Base-by-base conservation (phyloP, 2,113 vertebrate genomes). In the Saguinus imperator region DNA sequence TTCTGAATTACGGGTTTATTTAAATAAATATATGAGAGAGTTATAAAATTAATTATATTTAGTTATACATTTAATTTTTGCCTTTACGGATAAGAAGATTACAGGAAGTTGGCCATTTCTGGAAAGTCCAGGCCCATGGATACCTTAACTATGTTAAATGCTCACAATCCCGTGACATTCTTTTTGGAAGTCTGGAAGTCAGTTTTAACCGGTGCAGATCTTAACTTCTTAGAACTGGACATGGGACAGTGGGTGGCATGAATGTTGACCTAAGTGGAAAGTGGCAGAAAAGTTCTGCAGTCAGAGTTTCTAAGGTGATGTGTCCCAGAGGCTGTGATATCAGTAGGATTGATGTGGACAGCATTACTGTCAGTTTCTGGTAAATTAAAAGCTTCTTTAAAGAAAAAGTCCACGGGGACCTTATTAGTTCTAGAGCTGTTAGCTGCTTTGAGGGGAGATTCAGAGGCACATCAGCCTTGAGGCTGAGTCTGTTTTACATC, bases 381-480 rank as follows among this genome's bases (percentile, higher is more conserved):
- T 23, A 43, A 45, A 45, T 80, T 45, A 76, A 89, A 94, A 52
- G 73, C 73, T 86, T 80, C 89, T 95, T 75, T 76, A 83, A 76
- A 89, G 55, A 85, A 66, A 72, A 77, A 82, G 57, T 89, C 94
- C 25, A 0, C 12, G 21, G 86, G 52, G 92, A 77, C 27, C 87
- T 96, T 87, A 48, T 76, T 95, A 91, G 89, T 85, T 70, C 55
- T 75, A 80, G 89, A 91, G 93, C 87, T 20, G n/a, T 76, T 73
- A 25, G 82, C 82, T 91, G 70, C 95, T 95, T 75, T 40, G 77
- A 70, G 57, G 73, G 93, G 85, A 43, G 72, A 80, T 82, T 91
- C 64, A 61, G 55, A 82, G 95, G 61, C 87, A 11, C 29, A 48
- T 52, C 89, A 68, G 37, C 83, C 79, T 80, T 12, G 1, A 79